Evolutionary conservation across 2,113 vertebrate species (phyloP), one percentile per base, ranked within the genome.

Genomic region (Otolemur garnettii): DNA sequence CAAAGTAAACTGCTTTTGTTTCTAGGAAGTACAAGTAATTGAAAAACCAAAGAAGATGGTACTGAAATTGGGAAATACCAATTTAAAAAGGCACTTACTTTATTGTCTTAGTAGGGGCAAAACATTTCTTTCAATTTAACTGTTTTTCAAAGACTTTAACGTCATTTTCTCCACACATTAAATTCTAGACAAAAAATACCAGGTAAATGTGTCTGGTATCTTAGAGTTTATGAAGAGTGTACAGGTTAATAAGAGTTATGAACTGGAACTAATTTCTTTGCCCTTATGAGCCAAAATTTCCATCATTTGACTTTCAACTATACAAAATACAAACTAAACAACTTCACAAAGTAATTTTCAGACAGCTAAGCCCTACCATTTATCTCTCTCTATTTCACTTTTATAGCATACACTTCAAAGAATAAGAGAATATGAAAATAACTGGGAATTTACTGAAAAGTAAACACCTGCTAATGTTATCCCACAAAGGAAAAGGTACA

Each of bases 231-330:
- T 26, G 9, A 12, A 71, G 96, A 87, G 96, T 66, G 17, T 90
- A 86, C 81, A 75, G 94, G 95, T 91, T 94, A 97, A 85, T 94
- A 97, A 97, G 97, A 98, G 71, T 93, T 55, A 96, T 74, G 85
- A 94, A 90, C 90, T 90, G 84, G 93, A 97, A 96, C 97, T 85
- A 82, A 97, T 96, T 96, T 95, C 95, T 33, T 91, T 59, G 12
- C 80, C 74, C 88, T 74, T 86, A 74, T 97, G 95, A 81, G 95
- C 91, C 55, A 83, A 94, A 68, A 84, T 95, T 97, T 98, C 89
- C 95, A 97, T 35, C 35, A 94, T 84, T 80, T 93, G 97, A 33
- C 97, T 96, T 98, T 92, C 68, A 97, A 81, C 33, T 96, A 69
- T 6, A 33, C 64, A 92, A 98, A 96, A 97, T 80, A 80, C 80